phyloP scores from a whole-genome alignment of 2,888 invertebrate species.

The Petrolisthes cinctipes region DNA sequence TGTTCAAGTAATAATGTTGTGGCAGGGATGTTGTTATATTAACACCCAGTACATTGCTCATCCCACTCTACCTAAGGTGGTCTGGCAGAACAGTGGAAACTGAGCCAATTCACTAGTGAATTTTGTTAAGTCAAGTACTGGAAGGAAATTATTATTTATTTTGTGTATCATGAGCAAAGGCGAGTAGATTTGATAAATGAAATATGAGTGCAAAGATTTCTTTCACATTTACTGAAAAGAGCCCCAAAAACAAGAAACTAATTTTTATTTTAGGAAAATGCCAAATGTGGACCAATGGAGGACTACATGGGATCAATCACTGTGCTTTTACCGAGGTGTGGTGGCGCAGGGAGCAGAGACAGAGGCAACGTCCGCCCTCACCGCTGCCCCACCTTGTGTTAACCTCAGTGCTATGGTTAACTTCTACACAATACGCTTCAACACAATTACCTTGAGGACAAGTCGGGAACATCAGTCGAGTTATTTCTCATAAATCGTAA shows the following conservation, averaged over 20 bases:
- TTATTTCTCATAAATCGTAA: neutral
- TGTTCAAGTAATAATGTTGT: constrained; percentile 83
- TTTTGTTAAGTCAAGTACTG: too few relatives aligned
- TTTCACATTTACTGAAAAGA: too few relatives aligned
- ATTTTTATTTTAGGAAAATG: neutral
- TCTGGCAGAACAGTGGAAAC: too few relatives aligned
- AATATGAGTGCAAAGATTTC: too few relatives aligned
- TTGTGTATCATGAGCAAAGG: too few relatives aligned
- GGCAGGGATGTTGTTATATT: neutral
- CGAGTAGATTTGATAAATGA: too few relatives aligned
- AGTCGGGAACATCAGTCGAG: neutral
- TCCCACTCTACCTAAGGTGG: too few relatives aligned
- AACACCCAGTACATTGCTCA: neutral
- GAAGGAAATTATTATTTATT: too few relatives aligned
- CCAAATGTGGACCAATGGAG: constrained; percentile 49
- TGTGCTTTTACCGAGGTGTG: constrained; percentile 46
- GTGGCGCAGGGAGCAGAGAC: neutral
- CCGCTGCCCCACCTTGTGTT: neutral
- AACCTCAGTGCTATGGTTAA: constrained; percentile 7
- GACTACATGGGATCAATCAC: constrained; percentile 53
- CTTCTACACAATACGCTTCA: constrained; percentile 51
- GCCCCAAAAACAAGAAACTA: neutral
- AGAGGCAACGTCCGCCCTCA: neutral
- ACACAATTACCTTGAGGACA: constrained; percentile 29
- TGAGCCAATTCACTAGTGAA: too few relatives aligned